These are phyloP conservation scores for Scolopax rusticola DNA, from an alignment of 2,797 vertebrate species.

Conservation along the genomic window DNA sequence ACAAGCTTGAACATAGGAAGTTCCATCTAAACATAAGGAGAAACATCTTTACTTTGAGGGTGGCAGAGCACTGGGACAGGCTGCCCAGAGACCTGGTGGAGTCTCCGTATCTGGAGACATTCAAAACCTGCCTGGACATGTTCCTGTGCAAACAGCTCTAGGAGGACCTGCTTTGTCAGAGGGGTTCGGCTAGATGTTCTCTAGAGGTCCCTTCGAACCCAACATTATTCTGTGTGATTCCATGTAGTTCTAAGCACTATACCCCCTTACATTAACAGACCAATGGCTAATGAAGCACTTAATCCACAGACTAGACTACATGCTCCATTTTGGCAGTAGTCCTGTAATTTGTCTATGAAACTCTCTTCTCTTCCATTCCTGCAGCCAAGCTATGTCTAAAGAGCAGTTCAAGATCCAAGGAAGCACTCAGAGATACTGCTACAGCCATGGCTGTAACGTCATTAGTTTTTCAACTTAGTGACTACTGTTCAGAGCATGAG, in stretches of 20 bases:
- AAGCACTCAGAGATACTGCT: background rate
- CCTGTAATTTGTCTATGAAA: background rate
- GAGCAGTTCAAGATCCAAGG: background rate
- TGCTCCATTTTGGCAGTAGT: background rate
- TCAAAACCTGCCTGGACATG: no score
- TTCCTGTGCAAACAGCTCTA: no score
- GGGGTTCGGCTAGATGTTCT: no score
- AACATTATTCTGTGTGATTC: no score
- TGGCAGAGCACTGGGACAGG: no score
- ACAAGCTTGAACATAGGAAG: no score
- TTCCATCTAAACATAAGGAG: no score
- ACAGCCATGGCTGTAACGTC: background rate
- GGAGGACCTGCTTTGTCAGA: no score
- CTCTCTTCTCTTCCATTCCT: background rate
- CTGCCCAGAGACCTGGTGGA: no score
- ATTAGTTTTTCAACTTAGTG: background rate
- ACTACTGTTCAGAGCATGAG: background rate
- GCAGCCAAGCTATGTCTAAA: background rate
- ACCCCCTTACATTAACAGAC: background rate
- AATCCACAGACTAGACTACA: fast-evolving
- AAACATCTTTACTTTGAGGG: no score
- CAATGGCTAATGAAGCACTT: fast-evolving
- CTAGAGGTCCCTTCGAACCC: no score
- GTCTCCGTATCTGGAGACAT: no score
- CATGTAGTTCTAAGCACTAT: background rate